Percentiles rank a stretch among this genome's conserved stretches.
These are phyloP conservation scores for Amiota minor DNA, from an alignment of 2,888 invertebrate genomes.

Conservation along the genomic window DNA sequence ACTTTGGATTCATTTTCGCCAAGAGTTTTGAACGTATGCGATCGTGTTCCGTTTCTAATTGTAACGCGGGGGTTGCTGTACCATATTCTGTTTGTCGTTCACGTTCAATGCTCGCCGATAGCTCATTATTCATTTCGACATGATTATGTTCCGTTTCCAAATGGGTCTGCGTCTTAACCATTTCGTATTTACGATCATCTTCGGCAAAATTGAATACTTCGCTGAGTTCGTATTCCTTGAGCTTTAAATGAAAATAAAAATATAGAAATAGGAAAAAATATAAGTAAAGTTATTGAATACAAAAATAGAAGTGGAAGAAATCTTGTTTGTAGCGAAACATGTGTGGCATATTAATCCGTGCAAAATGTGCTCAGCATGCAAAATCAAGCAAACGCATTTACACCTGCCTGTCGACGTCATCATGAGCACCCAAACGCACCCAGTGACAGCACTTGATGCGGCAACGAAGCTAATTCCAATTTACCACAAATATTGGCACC, in stretches of 20 bases:
- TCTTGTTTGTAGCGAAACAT: not conserved
- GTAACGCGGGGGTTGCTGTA: slow-evolving; percentile 44
- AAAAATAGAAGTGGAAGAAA: slow-evolving; percentile 10
- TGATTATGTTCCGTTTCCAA: slow-evolving; percentile 73
- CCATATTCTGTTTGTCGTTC: slow-evolving; percentile 79
- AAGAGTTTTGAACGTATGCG: slow-evolving; percentile 72
- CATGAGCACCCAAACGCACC: not conserved
- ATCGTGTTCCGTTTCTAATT: slow-evolving; percentile 74
- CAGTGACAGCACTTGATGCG: slow-evolving; percentile 52
- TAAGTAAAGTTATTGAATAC: slow-evolving; percentile 15
- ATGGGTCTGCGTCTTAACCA: slow-evolving; percentile 75
- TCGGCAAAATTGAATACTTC: slow-evolving; percentile 89
- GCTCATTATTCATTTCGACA: slow-evolving; percentile 82
- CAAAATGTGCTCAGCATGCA: slow-evolving; percentile 59
- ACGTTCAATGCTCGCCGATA: slow-evolving; percentile 86
- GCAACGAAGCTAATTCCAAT: slow-evolving; percentile 65
- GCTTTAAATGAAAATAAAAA: slow-evolving; percentile 74
- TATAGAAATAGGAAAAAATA: slow-evolving; percentile 3
- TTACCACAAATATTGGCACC: slow-evolving; percentile 64
- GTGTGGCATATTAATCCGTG: slow-evolving; percentile 59
- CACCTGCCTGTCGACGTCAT: slow-evolving; percentile 36
- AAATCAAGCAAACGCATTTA: slow-evolving; percentile 30
- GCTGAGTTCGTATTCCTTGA: slow-evolving; percentile 89
- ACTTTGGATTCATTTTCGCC: slow-evolving; percentile 73
- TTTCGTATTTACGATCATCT: slow-evolving; percentile 85